These are phyloP conservation scores for Anthopleura xanthogrammica DNA, from an alignment of 92 coral and sea anemone genomes.

Conservation along the genomic window DNA sequence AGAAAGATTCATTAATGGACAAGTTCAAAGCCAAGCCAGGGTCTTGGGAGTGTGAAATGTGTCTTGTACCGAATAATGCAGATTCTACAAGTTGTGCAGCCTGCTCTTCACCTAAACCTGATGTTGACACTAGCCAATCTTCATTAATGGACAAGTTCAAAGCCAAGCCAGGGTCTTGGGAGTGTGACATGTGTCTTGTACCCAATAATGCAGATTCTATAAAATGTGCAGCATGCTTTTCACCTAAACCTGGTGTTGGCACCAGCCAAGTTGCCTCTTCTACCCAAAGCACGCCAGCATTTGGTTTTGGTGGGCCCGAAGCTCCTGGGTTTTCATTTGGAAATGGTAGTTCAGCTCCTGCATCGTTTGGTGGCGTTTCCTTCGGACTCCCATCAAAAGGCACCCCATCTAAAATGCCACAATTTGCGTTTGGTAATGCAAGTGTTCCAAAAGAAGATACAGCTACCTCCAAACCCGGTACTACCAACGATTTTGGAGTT, in stretches of 20 bases:
- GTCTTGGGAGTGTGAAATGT: conserved; percentile 65
- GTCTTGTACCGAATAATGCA: conserved; percentile 51
- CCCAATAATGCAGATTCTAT: conserved; percentile 36
- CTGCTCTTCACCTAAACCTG: conserved; percentile 52
- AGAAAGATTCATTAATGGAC: conserved; percentile 18
- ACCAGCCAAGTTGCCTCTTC: background rate
- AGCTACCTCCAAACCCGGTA: background rate
- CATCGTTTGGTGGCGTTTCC: background rate
- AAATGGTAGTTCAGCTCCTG: background rate
- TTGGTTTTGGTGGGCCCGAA: conserved; percentile 15
- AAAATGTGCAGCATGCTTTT: conserved; percentile 47
- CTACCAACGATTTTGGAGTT: background rate
- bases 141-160: conserved; percentile 44
- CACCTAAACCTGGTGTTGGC: conserved; percentile 45
- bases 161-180: conserved; percentile 69
- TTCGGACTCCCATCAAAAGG: conserved; percentile 1
- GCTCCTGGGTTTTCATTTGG: conserved; percentile 21
- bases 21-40: conserved; percentile 63
- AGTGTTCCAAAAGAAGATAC: background rate
- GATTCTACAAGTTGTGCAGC: conserved; percentile 44
- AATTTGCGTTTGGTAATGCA: conserved; percentile 23
- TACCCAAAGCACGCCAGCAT: conserved; percentile 7
- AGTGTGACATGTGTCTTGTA: conserved; percentile 61
- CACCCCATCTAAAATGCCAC: background rate
- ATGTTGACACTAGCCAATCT: conserved; percentile 5